Evolutionary conservation across 2,797 vertebrate genomes (phyloP).

Genomic region (Paguma larvata): DNA sequence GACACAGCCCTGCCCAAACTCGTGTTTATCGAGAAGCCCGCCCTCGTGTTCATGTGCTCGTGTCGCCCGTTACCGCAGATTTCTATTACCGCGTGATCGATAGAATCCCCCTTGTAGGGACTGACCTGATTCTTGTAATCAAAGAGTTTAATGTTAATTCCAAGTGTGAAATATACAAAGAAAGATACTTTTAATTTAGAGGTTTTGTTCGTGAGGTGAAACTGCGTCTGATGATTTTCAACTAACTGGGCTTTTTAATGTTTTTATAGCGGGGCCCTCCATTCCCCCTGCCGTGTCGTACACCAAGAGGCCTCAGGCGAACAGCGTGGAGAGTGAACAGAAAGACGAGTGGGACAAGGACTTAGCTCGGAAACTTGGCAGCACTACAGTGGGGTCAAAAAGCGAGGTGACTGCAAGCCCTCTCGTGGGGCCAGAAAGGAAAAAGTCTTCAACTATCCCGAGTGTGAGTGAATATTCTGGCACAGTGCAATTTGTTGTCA

Average conservation of each 20-base stretch:
- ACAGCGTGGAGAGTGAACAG: slow-evolving; percentile 95
- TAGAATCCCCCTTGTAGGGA: background rate
- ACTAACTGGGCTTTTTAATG: slow-evolving; percentile 66
- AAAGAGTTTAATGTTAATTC: background rate
- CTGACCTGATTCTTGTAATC: background rate
- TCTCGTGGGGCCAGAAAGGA: slow-evolving; percentile 94
- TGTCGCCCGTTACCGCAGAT: background rate
- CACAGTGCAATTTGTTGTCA: background rate
- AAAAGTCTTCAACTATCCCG: slow-evolving; percentile 92
- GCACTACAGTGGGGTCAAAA: slow-evolving; percentile 93
- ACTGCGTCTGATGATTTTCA: slow-evolving; percentile 60
- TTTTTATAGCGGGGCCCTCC: slow-evolving; percentile 92
- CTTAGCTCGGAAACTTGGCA: slow-evolving; percentile 92
- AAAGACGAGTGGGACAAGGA: slow-evolving; percentile 96
- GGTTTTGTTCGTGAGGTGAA: slow-evolving; percentile 69
- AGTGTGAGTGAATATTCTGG: slow-evolving; percentile 90
- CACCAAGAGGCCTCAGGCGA: slow-evolving; percentile 95
- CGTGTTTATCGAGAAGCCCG: slow-evolving; percentile 79
- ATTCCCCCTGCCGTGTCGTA: slow-evolving; percentile 95
- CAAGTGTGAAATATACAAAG: background rate
- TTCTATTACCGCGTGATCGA: background rate
- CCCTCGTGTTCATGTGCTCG: slow-evolving; percentile 59
- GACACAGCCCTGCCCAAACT: background rate
- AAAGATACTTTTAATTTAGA: background rate
- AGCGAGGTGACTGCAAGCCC: slow-evolving; percentile 95